A percentile compares a stretch with the other conserved stretches of the same genome.
Evolutionary conservation across 1,140 invertebrate species (phyloP).

Genomic region (Macrotrachela quadricornifera): DNA sequence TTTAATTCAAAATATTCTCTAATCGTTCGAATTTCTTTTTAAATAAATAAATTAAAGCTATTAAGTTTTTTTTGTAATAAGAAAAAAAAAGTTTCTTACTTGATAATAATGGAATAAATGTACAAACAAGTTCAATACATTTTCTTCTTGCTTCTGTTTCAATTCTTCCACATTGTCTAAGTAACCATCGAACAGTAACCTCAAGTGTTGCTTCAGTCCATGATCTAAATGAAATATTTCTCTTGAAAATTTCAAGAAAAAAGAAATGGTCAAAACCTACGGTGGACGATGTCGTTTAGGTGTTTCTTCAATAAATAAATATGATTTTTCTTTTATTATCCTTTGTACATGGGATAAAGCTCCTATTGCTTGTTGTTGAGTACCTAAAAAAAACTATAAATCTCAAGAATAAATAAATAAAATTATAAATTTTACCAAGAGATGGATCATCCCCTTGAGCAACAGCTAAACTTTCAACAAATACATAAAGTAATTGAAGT

Average conservation of each 20-base stretch:
- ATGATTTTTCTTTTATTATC: conserved; percentile 35
- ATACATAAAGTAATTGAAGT: conserved; percentile 41
- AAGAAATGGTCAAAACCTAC: too few species aligned
- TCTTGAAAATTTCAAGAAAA: too few species aligned
- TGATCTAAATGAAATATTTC: too few species aligned
- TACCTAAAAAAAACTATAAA: conserved; percentile 15
- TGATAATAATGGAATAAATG: too few species aligned
- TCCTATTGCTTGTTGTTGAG: conserved; percentile 31
- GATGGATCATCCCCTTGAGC: conserved; percentile 25
- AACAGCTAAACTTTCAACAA: conserved; percentile 39
- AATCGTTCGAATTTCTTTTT: conserved; percentile 8
- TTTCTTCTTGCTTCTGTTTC: conserved; percentile 32
- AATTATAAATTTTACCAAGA: too few species aligned
- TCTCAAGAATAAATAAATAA: too few species aligned
- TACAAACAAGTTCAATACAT: conserved; percentile 37
- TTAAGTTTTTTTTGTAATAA: conserved; percentile 6
- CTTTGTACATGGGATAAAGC: conserved; percentile 35
- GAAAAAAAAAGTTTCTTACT: too few species aligned
- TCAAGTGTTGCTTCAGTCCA: conserved; percentile 31
- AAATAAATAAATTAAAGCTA: conserved; percentile 16
- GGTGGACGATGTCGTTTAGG: conserved; percentile 4
- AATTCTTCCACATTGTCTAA: conserved; percentile 33
- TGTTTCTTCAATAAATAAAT: conserved; percentile 22
- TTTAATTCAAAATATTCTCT: conserved; percentile 10
- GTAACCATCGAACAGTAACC: conserved; percentile 37